These are phyloP conservation scores for Hypomesus transpacificus DNA, from an alignment of 2,113 vertebrate species.

Conservation along the genomic window DNA sequence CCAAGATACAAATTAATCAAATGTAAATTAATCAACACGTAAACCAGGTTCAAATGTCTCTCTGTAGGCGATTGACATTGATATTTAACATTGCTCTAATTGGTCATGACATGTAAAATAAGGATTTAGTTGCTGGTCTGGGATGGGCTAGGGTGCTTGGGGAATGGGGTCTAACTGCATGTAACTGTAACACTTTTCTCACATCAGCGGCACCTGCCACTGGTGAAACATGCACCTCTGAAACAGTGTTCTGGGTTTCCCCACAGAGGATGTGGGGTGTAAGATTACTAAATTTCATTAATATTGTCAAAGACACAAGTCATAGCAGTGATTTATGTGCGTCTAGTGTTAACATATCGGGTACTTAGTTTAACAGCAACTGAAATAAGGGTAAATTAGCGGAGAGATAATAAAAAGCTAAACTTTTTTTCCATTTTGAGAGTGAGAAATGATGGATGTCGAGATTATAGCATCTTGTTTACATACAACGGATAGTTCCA, in stretches of 20 bases:
- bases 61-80: constrained; percentile 12
- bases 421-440: background rate
- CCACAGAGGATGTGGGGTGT: constrained; percentile 59
- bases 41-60: background rate
- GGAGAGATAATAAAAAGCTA: constrained; percentile 41
- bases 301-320: constrained; percentile 67
- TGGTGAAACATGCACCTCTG: constrained; percentile 55
- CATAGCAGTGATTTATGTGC: constrained; percentile 61
- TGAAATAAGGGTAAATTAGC: constrained; percentile 62
- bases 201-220: constrained; percentile 69
- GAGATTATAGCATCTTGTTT: constrained; percentile 19
- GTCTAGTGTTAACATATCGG: constrained; percentile 58
- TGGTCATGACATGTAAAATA: constrained; percentile 64
- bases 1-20: background rate
- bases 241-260: constrained; percentile 57
- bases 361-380: constrained; percentile 60
- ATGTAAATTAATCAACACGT: background rate
- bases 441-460: constrained; percentile 25
- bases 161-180: constrained; percentile 35
- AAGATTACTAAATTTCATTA: constrained; percentile 72
- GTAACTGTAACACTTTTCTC: constrained; percentile 63
- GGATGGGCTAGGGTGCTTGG: constrained; percentile 27
- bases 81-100: constrained; percentile 58
- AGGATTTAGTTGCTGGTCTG: constrained; percentile 51
- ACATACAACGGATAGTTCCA: background rate